Conservation (phyloP, 2,113 vertebrate genomes). For the Pterophyllum scalare region DNA sequence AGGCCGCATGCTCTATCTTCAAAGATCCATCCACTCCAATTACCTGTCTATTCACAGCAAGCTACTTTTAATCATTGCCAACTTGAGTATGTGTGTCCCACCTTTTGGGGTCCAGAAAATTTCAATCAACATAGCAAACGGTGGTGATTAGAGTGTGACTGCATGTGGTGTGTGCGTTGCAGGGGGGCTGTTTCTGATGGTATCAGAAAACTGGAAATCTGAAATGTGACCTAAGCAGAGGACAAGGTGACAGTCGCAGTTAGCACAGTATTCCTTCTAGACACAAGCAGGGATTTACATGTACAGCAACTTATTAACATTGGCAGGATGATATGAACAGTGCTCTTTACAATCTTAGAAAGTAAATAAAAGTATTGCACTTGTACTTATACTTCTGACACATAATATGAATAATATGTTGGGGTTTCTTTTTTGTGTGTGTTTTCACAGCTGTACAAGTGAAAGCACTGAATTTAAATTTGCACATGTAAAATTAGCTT, state of each 20-base stretch:
- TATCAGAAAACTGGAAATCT: slow-evolving; percentile 43
- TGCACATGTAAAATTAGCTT: not conserved
- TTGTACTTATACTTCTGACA: not conserved
- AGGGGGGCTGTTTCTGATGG: slow-evolving; percentile 19
- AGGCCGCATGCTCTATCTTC: not conserved
- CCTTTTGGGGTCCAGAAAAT: not conserved
- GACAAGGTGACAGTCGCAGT: not conserved
- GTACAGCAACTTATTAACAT: not conserved
- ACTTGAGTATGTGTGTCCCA: not conserved
- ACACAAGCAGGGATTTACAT: not conserved
- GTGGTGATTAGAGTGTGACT: slow-evolving; percentile 13
- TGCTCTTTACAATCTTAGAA: not conserved
- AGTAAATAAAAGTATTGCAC: not conserved
- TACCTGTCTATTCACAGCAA: not conserved
- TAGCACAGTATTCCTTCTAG: not conserved
- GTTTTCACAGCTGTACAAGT: too few species aligned
- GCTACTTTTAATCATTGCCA: slow-evolving; percentile 1
- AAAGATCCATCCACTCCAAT: slow-evolving; percentile 7
- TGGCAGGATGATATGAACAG: not conserved
- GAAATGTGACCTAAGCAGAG: slow-evolving; percentile 18
- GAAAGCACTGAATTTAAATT: not conserved
- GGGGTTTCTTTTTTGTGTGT: too few species aligned
- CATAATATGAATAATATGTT: too few species aligned
- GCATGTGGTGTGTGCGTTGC: not conserved
- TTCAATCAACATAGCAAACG: not conserved